phyloP scores from a whole-genome alignment of 2,888 invertebrate genomes.

The Napeogenes inachia region DNA sequence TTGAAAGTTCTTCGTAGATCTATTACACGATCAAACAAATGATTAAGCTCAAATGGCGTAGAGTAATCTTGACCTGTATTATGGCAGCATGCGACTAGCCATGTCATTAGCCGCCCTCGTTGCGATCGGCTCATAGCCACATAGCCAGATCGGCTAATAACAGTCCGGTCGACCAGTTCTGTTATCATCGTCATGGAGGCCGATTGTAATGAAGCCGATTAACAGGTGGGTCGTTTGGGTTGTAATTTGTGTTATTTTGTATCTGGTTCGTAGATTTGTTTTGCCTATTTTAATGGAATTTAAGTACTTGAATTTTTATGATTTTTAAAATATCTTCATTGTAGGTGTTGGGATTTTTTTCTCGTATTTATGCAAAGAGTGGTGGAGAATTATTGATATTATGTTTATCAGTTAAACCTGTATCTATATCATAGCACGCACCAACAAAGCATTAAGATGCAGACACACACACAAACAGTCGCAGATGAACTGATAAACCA shows the following conservation, averaged over 20 bases:
- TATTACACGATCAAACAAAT: background rate
- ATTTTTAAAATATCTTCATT: background rate
- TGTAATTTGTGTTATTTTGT: slow-evolving; percentile 27
- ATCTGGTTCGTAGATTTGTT: slow-evolving; percentile 18
- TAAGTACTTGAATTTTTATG: background rate
- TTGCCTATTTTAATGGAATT: slow-evolving; percentile 16
- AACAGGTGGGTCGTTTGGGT: slow-evolving; percentile 43
- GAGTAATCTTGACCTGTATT: slow-evolving; percentile 39
- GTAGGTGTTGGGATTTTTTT: no score
- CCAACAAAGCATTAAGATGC: no score
- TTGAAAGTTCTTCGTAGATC: background rate
- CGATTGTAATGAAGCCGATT: slow-evolving; percentile 57
- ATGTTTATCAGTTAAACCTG: no score
- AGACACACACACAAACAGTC: no score
- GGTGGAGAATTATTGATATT: no score
- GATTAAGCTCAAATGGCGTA: slow-evolving; percentile 7
- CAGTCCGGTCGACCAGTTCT: slow-evolving; percentile 39
- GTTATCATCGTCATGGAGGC: slow-evolving; percentile 54
- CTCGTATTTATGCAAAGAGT: no score
- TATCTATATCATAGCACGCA: no score
- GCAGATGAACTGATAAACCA: slow-evolving; percentile 43
- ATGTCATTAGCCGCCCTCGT: slow-evolving; percentile 38
- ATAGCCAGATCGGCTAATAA: slow-evolving; percentile 38
- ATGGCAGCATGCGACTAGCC: slow-evolving; percentile 33
- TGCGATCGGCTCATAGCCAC: slow-evolving; percentile 24